Evolutionary conservation across 2,113 vertebrate genomes (phyloP).

Genomic region (Eurystomus gularis): DNA sequence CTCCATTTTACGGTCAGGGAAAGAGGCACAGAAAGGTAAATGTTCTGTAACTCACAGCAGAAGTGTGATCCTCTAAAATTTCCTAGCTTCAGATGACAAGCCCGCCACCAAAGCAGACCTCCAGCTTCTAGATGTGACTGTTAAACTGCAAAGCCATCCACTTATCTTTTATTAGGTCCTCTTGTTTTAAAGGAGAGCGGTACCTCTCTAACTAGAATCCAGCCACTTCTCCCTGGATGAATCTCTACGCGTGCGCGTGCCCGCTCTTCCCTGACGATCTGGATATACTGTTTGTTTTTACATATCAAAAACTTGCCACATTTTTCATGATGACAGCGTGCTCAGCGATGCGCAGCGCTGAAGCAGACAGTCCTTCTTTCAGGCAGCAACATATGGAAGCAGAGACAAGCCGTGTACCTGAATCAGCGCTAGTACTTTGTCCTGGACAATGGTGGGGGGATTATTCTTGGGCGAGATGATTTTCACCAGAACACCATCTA

Average conservation of each 20-base stretch:
- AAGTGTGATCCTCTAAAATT: background rate
- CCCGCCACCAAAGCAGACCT: background rate
- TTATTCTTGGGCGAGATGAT: constrained; percentile 97
- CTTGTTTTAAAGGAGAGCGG: background rate
- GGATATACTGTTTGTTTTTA: constrained; percentile 15
- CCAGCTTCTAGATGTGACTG: background rate
- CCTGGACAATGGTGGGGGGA: constrained; percentile 95
- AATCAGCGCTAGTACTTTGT: constrained; percentile 95
- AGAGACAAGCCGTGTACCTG: constrained; percentile 81
- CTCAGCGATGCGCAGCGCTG: background rate
- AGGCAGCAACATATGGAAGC: constrained; percentile 9
- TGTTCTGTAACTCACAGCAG: background rate
- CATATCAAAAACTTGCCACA: background rate
- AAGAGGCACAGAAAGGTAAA: background rate
- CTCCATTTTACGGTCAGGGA: background rate
- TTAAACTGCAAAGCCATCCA: background rate
- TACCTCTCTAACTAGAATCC: background rate
- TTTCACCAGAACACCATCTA: constrained; percentile 94
- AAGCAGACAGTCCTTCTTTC: constrained; percentile 30
- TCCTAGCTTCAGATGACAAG: background rate
- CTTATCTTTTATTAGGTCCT: background rate
- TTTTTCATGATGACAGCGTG: constrained; percentile 21
- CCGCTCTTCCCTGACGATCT: background rate
- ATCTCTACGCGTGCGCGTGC: background rate
- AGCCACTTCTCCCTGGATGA: background rate